These are phyloP conservation scores for Calameuta idolon DNA, from an alignment of 2,888 invertebrate species.

Conservation along the genomic window DNA sequence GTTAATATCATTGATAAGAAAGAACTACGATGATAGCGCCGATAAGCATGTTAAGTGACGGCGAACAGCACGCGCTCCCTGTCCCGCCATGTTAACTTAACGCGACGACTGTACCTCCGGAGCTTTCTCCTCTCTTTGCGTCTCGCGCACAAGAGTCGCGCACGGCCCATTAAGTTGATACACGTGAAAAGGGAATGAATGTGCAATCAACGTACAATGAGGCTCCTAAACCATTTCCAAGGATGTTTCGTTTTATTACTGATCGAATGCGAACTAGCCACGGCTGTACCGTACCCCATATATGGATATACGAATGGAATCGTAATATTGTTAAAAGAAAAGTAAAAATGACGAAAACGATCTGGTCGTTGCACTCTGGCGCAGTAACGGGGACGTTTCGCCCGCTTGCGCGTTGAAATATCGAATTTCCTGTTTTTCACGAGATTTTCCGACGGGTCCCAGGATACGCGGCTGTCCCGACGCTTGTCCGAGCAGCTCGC, in stretches of 20 bases:
- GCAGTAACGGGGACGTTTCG: not conserved
- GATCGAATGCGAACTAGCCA: not conserved
- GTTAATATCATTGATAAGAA: constrained; percentile 41
- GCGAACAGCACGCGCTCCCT: constrained; percentile 8
- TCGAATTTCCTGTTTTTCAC: not conserved
- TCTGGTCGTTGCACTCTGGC: not conserved
- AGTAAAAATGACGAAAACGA: not conserved
- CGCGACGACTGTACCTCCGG: not conserved
- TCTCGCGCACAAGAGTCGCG: not conserved
- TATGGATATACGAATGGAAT: not conserved
- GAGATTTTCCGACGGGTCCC: not conserved
- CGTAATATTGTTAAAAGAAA: not conserved
- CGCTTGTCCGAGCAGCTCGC: not conserved
- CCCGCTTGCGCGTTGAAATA: not conserved
- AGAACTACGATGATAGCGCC: constrained; percentile 16
- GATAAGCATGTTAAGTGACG: constrained; percentile 17
- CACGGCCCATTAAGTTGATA: not conserved
- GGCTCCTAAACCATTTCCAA: not conserved
- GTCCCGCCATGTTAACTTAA: not conserved
- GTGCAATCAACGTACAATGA: not conserved
- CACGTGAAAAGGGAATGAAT: not conserved
- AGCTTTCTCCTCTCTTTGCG: not conserved
- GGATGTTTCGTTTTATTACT: too few relatives aligned
- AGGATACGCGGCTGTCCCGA: not conserved
- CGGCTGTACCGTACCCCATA: not conserved